Percentiles rank a stretch among this genome's conserved stretches.
These are phyloP conservation scores for Latheticus oryzae DNA, from an alignment of 2,888 invertebrate species.

Conservation along the genomic window DNA sequence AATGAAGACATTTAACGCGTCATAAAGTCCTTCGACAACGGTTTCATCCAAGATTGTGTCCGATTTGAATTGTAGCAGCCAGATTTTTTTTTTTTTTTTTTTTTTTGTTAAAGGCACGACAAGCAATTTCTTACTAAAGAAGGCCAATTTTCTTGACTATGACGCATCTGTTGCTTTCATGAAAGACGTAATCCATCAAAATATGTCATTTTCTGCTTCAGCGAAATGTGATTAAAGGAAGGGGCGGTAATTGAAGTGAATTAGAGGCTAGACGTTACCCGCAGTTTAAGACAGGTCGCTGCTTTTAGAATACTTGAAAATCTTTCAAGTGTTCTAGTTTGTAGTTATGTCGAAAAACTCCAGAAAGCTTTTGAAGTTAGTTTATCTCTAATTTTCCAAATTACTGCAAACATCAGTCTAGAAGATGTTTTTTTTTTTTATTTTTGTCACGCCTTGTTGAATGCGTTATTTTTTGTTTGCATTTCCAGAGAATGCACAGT, in stretches of 20 bases:
- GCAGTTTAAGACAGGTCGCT: neutral
- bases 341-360: too few relatives aligned
- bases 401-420: too few relatives aligned
- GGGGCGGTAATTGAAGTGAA: slow-evolving; percentile 23
- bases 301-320: too few relatives aligned
- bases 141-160: slow-evolving; percentile 33
- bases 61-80: slow-evolving; percentile 24
- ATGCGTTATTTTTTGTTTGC: too few relatives aligned
- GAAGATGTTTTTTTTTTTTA: too few relatives aligned
- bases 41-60: slow-evolving; percentile 25
- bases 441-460: too few relatives aligned
- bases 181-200: slow-evolving; percentile 37
- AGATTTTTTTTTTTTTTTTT: slow-evolving; percentile 8
- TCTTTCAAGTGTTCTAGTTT: too few relatives aligned
- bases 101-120: slow-evolving; percentile 14
- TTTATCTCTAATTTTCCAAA: too few relatives aligned
- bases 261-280: slow-evolving; percentile 1
- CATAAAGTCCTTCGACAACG: slow-evolving; percentile 30
- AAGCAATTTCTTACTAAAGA: slow-evolving; percentile 20
- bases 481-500: too few relatives aligned
- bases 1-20: slow-evolving; percentile 35
- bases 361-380: too few relatives aligned
- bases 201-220: slow-evolving; percentile 34
- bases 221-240: slow-evolving; percentile 21
- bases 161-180: slow-evolving; percentile 40